Evolutionary conservation across 2,113 vertebrate genomes (phyloP), one percentile per base, ranked within the genome.

Genomic region (Lucifuga dentata): DNA sequence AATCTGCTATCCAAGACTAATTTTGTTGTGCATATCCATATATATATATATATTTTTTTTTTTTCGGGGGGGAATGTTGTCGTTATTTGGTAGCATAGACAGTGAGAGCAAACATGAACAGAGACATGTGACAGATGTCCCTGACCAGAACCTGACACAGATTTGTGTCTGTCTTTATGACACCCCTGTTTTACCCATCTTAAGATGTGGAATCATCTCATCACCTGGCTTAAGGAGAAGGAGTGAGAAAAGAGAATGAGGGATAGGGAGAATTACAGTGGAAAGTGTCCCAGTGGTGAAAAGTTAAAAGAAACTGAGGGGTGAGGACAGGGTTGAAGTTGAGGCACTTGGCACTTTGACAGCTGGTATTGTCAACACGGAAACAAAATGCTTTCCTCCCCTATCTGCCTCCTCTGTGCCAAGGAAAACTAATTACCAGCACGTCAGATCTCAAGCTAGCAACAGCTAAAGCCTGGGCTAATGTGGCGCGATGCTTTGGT

Each of bases 401-500:
- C 50, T 66, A 43, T 55, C 23, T 23, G 21, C 41, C 68, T 70
- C 57, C 43, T 24, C 66, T 2, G 19, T 24, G 56, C 61, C 70
- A 70, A 71, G 67, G 63, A 82, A 87, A 90, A 88, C 77, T 88
- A 84, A 90, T 92, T 88, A 87, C 83, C 65, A 52, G 26, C 61
- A 64, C 12, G 73, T 88, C 88, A 84, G 81, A 78, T 80, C 70
- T 64, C 24, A 15, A 46, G 68, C 75, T 55, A 62, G 45, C 71
- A 51, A 20, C 73, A 60, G 74, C 76, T 39, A 16, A 60, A 36
- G 62, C 73, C 63, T 45, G 5, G 24, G 49, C 78, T 64, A 82
- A 59, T 49, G 70, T 86, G 81, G 83, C 83, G 78, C 73, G 61
- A 60, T n/a, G 67, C 64, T 73, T 13, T 45, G 24, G 50, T 48